A percentile compares a stretch with the other conserved stretches of the same genome.
phyloP scores from a whole-genome alignment of 1,140 invertebrate species.

The Platyscapa corneri region DNA sequence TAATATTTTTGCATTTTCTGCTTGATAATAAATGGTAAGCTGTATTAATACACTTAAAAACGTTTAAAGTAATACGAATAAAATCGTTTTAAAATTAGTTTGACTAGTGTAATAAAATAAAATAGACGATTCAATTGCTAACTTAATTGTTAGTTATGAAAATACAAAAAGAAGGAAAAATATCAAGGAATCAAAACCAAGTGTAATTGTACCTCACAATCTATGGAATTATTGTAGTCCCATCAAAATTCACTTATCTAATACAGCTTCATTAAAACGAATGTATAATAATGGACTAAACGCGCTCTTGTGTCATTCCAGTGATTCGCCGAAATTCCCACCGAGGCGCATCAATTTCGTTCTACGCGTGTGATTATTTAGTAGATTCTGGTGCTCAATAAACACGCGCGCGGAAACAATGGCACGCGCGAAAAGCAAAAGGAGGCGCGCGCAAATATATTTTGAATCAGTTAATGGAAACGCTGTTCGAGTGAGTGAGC shows the following conservation, averaged over 20 bases:
- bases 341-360: neutral
- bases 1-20: too few relatives aligned
- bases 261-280: slow-evolving; percentile 4
- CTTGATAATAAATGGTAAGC: too few relatives aligned
- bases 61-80: too few relatives aligned
- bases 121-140: too few relatives aligned
- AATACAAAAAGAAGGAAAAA: too few relatives aligned
- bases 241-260: neutral
- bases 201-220: neutral
- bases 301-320: neutral
- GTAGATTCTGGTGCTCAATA: neutral
- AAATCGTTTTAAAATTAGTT: too few relatives aligned
- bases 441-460: neutral
- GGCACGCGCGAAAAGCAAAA: neutral
- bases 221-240: slow-evolving; percentile 28
- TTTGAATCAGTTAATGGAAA: slow-evolving; percentile 17
- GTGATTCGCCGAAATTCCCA: neutral
- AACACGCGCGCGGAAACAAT: neutral
- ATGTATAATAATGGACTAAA: neutral
- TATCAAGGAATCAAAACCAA: too few relatives aligned
- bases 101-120: too few relatives aligned
- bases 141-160: too few relatives aligned
- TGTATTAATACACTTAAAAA: too few relatives aligned
- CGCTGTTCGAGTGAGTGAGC: too few relatives aligned
- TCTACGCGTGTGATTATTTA: neutral